These are phyloP conservation scores for Centruroides sculpturatus DNA, from an alignment of 1,140 invertebrate genomes.

Conservation along the genomic window DNA sequence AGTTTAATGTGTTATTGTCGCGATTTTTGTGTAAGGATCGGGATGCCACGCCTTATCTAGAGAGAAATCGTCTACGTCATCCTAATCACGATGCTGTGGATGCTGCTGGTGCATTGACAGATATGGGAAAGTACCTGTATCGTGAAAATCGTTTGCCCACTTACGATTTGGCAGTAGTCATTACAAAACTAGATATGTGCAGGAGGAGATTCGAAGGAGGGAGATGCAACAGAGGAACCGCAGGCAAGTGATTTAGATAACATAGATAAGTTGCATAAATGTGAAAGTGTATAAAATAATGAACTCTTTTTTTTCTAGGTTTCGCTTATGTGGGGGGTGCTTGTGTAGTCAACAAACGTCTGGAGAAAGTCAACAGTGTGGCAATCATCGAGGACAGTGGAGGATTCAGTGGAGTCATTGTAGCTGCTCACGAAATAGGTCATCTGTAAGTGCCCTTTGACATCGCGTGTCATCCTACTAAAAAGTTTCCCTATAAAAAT, in stretches of 20 bases:
- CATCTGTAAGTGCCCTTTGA: constrained; percentile 64
- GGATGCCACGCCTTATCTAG: constrained; percentile 86
- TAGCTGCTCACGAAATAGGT: constrained; percentile 89
- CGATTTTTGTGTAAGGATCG: constrained; percentile 48
- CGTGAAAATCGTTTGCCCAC: constrained; percentile 80
- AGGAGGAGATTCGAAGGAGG: constrained; percentile 83
- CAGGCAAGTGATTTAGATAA: constrained; percentile 53
- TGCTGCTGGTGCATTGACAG: constrained; percentile 80
- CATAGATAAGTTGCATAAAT: no score
- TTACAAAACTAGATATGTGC: constrained; percentile 98
- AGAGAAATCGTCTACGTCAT: constrained; percentile 61
- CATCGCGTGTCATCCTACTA: neutral
- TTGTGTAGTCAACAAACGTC: constrained; percentile 84
- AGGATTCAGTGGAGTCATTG: constrained; percentile 89
- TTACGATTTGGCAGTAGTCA: constrained; percentile 87
- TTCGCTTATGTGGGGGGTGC: constrained; percentile 92
- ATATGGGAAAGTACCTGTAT: constrained; percentile 94
- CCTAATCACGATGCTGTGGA: constrained; percentile 77
- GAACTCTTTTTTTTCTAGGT: constrained; percentile 37
- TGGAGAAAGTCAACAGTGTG: constrained; percentile 91
- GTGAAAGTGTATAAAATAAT: no score
- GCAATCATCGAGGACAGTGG: constrained; percentile 93
- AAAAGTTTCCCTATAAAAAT: no score
- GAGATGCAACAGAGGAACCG: constrained; percentile 91
- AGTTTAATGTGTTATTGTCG: no score